phyloP scores from a whole-genome alignment of 2,888 invertebrate genomes.

The Eulithis testata region DNA sequence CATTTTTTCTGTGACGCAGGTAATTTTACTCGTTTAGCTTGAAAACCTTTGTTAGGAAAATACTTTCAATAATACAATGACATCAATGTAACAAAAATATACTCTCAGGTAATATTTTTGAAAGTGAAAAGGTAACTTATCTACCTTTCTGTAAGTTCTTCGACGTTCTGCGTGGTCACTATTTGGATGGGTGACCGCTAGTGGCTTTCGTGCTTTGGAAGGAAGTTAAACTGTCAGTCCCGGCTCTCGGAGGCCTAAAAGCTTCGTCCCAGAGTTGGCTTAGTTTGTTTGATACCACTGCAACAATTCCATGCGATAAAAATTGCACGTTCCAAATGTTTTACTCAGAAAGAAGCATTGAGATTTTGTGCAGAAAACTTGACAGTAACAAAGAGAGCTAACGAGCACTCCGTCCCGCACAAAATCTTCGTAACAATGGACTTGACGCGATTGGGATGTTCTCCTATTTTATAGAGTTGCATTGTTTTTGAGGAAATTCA shows the following conservation, averaged over 20 bases:
- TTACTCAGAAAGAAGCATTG: constrained; percentile 27
- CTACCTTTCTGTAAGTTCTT: no score
- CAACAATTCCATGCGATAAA: constrained; percentile 10
- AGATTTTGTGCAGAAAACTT: constrained; percentile 35
- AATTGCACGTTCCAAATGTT: constrained; percentile 16
- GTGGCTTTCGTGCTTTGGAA: no score
- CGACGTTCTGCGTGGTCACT: no score
- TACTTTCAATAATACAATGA: no score
- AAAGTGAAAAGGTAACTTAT: no score
- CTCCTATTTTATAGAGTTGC: constrained; percentile 30
- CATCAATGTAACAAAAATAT: no score
- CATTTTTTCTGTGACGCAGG: constrained; percentile 23
- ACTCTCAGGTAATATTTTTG: no score
- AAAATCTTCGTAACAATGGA: constrained; percentile 38
- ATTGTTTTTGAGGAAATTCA: constrained; percentile 31
- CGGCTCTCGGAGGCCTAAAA: no score
- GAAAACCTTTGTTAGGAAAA: constrained; percentile 1
- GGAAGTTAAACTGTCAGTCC: no score
- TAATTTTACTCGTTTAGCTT: constrained; percentile 12
- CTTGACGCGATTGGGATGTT: constrained; percentile 40
- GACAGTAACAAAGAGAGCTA: constrained; percentile 39
- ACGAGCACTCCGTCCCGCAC: constrained; percentile 33
- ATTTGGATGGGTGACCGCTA: no score
- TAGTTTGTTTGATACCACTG: background rate
- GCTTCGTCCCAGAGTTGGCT: no score